Percentiles rank a stretch among this genome's conserved stretches.
These are phyloP conservation scores for Brachionus koreanus DNA, from an alignment of 1,140 invertebrate genomes.

Conservation along the genomic window DNA sequence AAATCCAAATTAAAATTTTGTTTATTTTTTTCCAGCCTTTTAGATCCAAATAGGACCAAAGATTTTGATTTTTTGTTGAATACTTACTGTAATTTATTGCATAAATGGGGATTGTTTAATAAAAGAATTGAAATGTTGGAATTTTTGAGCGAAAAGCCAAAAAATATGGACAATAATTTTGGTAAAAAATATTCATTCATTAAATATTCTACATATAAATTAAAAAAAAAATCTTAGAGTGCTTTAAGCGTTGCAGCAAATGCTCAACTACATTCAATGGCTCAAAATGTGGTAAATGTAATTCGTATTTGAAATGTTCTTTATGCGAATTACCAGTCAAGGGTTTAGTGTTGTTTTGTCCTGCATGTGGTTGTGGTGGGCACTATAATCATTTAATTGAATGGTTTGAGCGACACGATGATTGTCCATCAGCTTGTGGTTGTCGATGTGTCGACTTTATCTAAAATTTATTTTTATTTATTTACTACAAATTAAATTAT, in stretches of 20 bases:
- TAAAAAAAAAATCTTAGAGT: neutral
- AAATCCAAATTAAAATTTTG: too few species aligned
- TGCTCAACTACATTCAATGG: neutral
- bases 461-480: constrained; percentile 7
- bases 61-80: neutral
- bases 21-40: neutral
- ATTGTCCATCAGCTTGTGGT: constrained; percentile 40
- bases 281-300: neutral
- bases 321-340: constrained; percentile 33
- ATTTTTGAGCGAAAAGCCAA: constrained; percentile 3
- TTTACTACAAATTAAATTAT: neutral
- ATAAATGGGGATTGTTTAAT: constrained; percentile 25
- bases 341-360: constrained; percentile 32
- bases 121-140: constrained; percentile 32
- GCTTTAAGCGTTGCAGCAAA: constrained; percentile 24
- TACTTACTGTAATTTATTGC: constrained; percentile 20
- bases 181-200: neutral
- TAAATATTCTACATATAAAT: neutral
- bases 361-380: constrained; percentile 30
- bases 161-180: neutral
- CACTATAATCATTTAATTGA: constrained; percentile 17
- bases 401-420: constrained; percentile 29
- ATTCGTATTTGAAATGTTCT: constrained; percentile 18
- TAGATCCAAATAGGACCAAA: neutral
- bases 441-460: constrained; percentile 25